phyloP scores from a whole-genome alignment of 2,113 vertebrate genomes.

The Alouatta palliata region DNA sequence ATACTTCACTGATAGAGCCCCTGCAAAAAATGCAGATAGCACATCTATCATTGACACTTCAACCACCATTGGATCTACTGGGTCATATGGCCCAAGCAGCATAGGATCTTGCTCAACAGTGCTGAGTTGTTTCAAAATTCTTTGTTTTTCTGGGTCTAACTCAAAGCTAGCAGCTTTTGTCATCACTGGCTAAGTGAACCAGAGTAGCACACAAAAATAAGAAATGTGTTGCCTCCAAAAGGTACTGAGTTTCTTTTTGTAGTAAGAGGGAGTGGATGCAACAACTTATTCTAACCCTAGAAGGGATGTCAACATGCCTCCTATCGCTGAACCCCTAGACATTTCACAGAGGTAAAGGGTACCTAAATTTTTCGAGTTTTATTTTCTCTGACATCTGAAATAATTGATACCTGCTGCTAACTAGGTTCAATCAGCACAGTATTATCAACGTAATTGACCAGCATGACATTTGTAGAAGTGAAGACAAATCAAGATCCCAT shows the following conservation, averaged over 20 bases:
- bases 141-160: not conserved
- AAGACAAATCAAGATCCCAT: not conserved
- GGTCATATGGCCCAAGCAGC: not conserved
- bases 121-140: not conserved
- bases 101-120: not conserved
- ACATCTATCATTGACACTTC: not conserved
- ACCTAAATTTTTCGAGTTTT: not conserved
- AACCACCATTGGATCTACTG: not conserved
- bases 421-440: not conserved
- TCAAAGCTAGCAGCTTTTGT: not conserved
- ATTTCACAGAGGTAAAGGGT: not conserved
- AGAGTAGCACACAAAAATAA: not conserved
- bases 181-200: not conserved
- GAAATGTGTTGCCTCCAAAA: not conserved
- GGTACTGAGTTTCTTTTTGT: not conserved
- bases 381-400: not conserved
- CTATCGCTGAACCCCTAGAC: not conserved
- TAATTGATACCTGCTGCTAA: not conserved
- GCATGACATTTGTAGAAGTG: not conserved
- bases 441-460: not conserved
- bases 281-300: not conserved
- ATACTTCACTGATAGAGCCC: not conserved
- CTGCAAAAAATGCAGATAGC: not conserved
- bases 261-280: not conserved
- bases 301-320: not conserved